Conservation (phyloP, 2,113 vertebrate genomes). For the Clarias macrocephalus region DNA sequence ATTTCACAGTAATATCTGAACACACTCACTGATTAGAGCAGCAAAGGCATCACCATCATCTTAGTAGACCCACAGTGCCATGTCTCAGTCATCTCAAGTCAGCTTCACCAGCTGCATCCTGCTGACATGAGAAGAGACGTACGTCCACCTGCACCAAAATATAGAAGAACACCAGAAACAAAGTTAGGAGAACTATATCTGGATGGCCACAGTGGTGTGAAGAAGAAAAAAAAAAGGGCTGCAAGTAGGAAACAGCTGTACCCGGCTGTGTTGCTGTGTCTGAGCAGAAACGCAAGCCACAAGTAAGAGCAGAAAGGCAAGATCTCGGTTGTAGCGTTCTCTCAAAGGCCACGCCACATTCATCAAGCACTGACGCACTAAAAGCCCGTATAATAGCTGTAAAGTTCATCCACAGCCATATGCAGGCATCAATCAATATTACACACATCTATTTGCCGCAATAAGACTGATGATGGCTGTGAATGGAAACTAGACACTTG, state of each 20-base stretch:
- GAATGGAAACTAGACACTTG: neutral
- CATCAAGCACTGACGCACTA: neutral
- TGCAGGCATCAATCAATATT: neutral
- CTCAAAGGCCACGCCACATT: neutral
- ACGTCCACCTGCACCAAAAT: neutral
- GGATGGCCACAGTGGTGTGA: neutral
- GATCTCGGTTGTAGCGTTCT: neutral
- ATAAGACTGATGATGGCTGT: neutral
- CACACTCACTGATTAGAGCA: slow-evolving; percentile 40
- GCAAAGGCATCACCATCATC: neutral
- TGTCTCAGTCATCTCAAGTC: neutral
- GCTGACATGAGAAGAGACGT: neutral
- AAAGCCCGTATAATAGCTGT: neutral
- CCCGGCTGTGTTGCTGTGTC: neutral
- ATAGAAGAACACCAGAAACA: neutral
- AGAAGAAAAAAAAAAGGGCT: neutral
- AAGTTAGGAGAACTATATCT: neutral
- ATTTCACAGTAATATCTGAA: slow-evolving; percentile 35
- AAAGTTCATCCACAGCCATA: neutral
- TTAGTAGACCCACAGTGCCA: neutral
- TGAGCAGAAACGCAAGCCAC: slow-evolving; percentile 16
- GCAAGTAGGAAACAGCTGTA: neutral
- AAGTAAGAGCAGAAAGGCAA: neutral
- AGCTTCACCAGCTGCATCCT: neutral
- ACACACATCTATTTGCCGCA: neutral